Evolutionary conservation across 2,113 vertebrate species (phyloP).

Genomic region (Vidua macroura): DNA sequence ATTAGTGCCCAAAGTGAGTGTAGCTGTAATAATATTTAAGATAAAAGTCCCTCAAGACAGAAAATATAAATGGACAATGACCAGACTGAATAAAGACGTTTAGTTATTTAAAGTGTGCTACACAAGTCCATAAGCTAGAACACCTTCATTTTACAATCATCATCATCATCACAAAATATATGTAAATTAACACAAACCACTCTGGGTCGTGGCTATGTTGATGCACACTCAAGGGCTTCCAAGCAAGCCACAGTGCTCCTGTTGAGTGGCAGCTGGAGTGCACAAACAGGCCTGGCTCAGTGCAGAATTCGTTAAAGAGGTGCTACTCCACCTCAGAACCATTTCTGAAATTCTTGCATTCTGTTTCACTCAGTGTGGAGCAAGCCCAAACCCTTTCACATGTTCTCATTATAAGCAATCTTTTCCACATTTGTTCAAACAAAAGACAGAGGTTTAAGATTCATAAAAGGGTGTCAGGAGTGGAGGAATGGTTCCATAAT

Average conservation of each 20-base stretch:
- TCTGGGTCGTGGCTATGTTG: neutral
- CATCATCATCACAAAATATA: neutral
- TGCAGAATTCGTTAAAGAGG: neutral
- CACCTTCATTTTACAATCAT: neutral
- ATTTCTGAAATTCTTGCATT: neutral
- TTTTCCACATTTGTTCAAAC: neutral
- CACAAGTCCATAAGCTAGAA: neutral
- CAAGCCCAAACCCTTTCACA: neutral
- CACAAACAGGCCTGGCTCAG: neutral
- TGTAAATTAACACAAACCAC: neutral
- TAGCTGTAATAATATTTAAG: neutral
- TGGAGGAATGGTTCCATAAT: neutral
- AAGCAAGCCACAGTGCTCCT: neutral
- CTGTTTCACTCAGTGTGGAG: neutral
- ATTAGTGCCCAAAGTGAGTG: neutral
- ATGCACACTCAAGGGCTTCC: neutral
- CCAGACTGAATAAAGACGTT: neutral
- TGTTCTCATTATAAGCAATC: neutral
- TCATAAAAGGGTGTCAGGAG: neutral
- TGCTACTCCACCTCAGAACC: neutral
- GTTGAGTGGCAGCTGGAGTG: neutral
- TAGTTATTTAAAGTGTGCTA: neutral
- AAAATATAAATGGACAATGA: neutral
- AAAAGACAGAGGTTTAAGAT: neutral
- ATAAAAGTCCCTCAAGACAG: neutral